phyloP scores from a whole-genome alignment of 2,888 invertebrate species.

The Tridacna gigas region DNA sequence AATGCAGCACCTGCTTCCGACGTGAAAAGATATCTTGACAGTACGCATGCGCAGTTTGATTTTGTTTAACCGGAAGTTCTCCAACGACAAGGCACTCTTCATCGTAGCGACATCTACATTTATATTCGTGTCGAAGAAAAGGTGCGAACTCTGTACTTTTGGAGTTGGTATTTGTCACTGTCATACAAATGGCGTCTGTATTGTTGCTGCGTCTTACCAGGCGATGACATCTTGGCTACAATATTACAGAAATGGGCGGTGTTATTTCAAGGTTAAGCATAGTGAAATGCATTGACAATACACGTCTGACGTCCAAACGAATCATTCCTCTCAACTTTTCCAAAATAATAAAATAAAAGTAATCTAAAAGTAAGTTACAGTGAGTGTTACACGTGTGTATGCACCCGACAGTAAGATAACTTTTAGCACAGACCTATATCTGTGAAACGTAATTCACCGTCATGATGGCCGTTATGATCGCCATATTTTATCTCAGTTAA shows the following conservation, averaged over 20 bases:
- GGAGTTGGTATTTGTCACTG: constrained; percentile 28
- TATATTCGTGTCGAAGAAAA: constrained; percentile 40
- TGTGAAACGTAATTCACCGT: too few relatives aligned
- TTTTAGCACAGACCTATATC: too few relatives aligned
- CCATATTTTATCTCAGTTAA: too few relatives aligned
- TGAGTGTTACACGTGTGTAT: too few relatives aligned
- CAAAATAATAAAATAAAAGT: too few relatives aligned
- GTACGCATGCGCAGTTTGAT: constrained; percentile 8
- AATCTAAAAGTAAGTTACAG: too few relatives aligned
- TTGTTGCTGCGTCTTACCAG: constrained; percentile 25
- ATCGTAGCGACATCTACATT: constrained; percentile 48
- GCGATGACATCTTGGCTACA: constrained; percentile 50
- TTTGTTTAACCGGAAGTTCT: constrained; percentile 25
- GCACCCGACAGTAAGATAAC: too few relatives aligned
- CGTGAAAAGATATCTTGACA: constrained; percentile 25
- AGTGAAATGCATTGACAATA: too few relatives aligned
- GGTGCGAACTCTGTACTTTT: background rate
- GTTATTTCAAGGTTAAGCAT: too few relatives aligned
- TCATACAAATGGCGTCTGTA: constrained; percentile 33
- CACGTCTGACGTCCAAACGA: too few relatives aligned
- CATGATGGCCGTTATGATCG: too few relatives aligned
- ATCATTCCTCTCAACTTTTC: too few relatives aligned
- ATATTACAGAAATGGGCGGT: background rate
- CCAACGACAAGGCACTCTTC: constrained; percentile 47
- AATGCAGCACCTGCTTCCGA: background rate